These are phyloP conservation scores for Pristionchus fissidentatus DNA, from an alignment of 2,888 invertebrate species.

Conservation along the genomic window DNA sequence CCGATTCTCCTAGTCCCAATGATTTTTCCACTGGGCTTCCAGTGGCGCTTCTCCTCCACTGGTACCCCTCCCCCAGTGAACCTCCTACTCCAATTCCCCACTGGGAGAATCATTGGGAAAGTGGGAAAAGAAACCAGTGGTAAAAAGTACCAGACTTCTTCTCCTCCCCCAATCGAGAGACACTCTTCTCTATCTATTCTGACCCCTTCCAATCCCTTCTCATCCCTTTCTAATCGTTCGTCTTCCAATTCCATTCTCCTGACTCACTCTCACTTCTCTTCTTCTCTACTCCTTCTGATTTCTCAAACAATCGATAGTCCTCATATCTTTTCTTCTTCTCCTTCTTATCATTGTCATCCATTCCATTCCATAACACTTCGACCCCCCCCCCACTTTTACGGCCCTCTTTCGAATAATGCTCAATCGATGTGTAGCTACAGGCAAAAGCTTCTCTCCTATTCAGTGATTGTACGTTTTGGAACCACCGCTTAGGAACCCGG, in stretches of 20 bases:
- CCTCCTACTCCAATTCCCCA: too few relatives aligned
- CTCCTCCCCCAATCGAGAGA: constrained; percentile 80
- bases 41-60: too few relatives aligned
- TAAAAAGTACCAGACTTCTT: constrained; percentile 99
- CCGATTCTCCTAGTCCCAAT: too few relatives aligned
- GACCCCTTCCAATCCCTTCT: constrained; percentile 18
- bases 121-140: too few relatives aligned
- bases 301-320: background rate
- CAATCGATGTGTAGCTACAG: too few relatives aligned
- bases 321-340: background rate
- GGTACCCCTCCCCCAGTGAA: too few relatives aligned
- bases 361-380: background rate
- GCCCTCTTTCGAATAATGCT: background rate
- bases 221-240: constrained; percentile 9
- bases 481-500: too few relatives aligned
- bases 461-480: too few relatives aligned
- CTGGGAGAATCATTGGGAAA: too few relatives aligned
- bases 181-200: background rate
- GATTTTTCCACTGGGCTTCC: too few relatives aligned
- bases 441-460: too few relatives aligned
- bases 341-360: background rate
- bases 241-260: constrained; percentile 15
- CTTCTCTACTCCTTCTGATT: background rate
- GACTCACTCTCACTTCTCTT: constrained; percentile 14
- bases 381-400: constrained; percentile 16